Percentiles rank a stretch among this genome's conserved stretches.
Conservation (phyloP, 2,113 vertebrate genomes). For the Chauna torquata region DNA sequence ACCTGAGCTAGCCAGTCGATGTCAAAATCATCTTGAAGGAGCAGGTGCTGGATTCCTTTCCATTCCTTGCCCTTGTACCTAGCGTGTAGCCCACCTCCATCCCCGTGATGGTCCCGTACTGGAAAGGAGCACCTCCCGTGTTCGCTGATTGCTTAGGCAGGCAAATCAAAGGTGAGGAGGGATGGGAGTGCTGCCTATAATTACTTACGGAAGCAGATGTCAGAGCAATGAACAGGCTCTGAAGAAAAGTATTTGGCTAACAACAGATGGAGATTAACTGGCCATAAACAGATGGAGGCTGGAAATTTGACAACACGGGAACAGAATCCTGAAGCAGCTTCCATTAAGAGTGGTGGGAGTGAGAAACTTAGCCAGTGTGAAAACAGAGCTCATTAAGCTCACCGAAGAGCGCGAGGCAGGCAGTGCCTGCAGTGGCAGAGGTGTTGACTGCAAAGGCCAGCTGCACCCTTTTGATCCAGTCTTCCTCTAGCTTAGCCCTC, state of each 20-base stretch:
- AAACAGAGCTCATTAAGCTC: not conserved
- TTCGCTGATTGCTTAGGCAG: not conserved
- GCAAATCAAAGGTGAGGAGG: not conserved
- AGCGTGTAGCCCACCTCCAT: not conserved
- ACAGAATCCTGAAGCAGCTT: constrained; percentile 10
- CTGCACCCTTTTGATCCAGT: not conserved
- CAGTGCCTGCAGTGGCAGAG: not conserved
- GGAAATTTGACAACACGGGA: not conserved
- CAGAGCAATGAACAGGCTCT: not conserved
- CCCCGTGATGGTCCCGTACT: not conserved
- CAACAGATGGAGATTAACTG: constrained; percentile 32
- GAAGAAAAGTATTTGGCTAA: constrained; percentile 17
- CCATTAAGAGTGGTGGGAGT: constrained; percentile 10
- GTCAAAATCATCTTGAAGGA: not conserved
- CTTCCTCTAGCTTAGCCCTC: not conserved
- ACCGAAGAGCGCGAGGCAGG: not conserved
- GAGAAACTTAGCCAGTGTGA: not conserved
- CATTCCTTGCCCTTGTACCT: not conserved
- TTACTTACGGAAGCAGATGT: not conserved
- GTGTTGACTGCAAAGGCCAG: not conserved
- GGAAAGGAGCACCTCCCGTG: not conserved
- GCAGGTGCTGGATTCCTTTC: not conserved
- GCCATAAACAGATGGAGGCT: not conserved
- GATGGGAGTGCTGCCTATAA: not conserved
- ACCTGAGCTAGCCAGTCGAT: not conserved